Base-by-base conservation (phyloP, 2,888 invertebrate genomes). In the Xestoiulus laeticollis region DNA sequence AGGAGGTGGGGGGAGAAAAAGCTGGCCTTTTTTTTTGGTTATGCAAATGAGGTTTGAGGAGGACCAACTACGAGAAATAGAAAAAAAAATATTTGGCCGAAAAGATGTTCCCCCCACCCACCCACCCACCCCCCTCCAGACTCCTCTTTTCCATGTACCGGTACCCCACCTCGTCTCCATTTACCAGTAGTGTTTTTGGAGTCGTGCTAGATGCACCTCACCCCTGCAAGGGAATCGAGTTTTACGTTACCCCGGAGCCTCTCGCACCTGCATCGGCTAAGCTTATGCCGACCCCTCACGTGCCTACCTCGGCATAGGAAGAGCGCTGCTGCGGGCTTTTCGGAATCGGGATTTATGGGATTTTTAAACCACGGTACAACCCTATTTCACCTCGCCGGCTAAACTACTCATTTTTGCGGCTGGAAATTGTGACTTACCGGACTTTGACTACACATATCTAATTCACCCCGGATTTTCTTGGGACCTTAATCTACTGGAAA, bases 111-210 rank as follows among this genome's bases (percentile, higher is more conserved):
- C 78, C n/a, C n/a, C n/a, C n/a, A n/a, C n/a, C n/a, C n/a, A n/a
- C n/a, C n/a, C n/a, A n/a, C n/a, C n/a, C n/a, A n/a, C n/a, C n/a
- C n/a, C 78, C 78, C 78, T 78, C 68, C 26, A 5, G 30, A 30
- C 78, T 78, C 78, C 78, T 78, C 78, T 78, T 38, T n/a, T 78
- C 78, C 78, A 78, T 22, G 78, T 78, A 78, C 68, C 78, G 78
- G 78, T 30, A 78, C 78, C 78, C 78, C 78, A 78, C 78, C 78
- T 78, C 78, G n/a, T 59, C 48, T 16, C 48, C 78, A 78, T 78
- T 78, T 78, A 78, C 78, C 78, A 78, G 78, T 78, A 78, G 78
- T 78, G 78, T 78, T 78, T 59, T 30, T 8, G 78, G 10, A 48
- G 48, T 1, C 30, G 12, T 5, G 30, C 22, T 38, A 38, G 30